Evolutionary conservation across 2,888 invertebrate species (phyloP), one percentile per base, ranked within the genome.

Genomic region (Nephrocerus scutellatus): DNA sequence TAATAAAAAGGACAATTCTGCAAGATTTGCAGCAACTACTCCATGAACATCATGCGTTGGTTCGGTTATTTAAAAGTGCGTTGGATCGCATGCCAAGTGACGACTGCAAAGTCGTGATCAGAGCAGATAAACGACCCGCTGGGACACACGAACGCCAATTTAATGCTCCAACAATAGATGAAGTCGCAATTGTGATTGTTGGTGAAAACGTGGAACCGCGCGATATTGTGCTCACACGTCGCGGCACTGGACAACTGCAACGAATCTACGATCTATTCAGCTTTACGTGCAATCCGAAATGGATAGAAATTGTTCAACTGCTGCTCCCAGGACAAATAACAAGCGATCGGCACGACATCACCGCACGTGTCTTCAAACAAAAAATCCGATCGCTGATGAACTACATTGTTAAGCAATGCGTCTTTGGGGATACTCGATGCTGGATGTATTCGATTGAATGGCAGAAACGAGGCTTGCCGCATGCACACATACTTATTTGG

Each of bases 391-490:
- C 7, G n/a, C 21, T 29, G 39, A 9, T 36, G 39, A 35, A 28
- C 34, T 22, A 23, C 35, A 33, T 37, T 54, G n/a, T n/a, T n/a
- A n/a, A n/a, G n/a, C n/a, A n/a, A n/a, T n/a, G n/a, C n/a, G n/a
- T n/a, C n/a, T n/a, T n/a, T n/a, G n/a, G n/a, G n/a, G n/a, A n/a
- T n/a, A n/a, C n/a, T n/a, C n/a, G n/a, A n/a, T n/a, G n/a, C n/a
- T n/a, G n/a, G n/a, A n/a, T n/a, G 51, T 52, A 53, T 43, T 46
- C 53, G n/a, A 36, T 53, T 18, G 54, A 59, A 33, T 55, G 54
- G 55, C 61, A 63, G 38, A 64, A 63, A 36, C 40, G 57, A 26
- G 58, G 60, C 14, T 44, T 63, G 30, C 60, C 59, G 3, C 56
- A 60, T 42, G 57, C 52, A 14, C 57, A 56, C 36, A 53, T 57